Conservation (phyloP, 1,140 invertebrate species). For the Microplitis mediator region DNA sequence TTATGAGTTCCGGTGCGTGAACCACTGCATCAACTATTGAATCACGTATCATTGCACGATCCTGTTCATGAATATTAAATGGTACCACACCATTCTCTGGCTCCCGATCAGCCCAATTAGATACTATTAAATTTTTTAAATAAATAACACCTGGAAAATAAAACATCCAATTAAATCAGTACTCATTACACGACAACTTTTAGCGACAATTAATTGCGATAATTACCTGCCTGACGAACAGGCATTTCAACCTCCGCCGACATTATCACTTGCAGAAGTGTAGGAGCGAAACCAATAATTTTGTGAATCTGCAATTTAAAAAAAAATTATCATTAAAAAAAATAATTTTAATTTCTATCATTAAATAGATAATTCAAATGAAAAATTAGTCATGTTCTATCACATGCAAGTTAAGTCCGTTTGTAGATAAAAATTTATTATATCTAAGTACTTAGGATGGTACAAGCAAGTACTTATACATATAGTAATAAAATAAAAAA, state of each 20-base stretch:
- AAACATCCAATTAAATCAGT: background rate
- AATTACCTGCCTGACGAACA: slow-evolving; percentile 86
- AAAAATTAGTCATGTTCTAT: too few relatives aligned
- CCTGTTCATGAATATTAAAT: slow-evolving; percentile 95
- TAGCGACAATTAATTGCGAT: slow-evolving; percentile 6
- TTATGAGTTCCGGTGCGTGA: slow-evolving; percentile 86
- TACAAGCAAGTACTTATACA: too few relatives aligned
- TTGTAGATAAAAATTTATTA: too few relatives aligned
- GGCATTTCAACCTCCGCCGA: slow-evolving; percentile 86
- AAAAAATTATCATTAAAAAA: too few relatives aligned
- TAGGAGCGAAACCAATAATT: slow-evolving; percentile 94
- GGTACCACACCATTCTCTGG: slow-evolving; percentile 74
- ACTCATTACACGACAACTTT: background rate
- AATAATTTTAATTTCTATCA: background rate
- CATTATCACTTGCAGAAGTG: slow-evolving; percentile 93
- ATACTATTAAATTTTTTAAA: slow-evolving; percentile 92
- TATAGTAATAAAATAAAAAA: too few relatives aligned
- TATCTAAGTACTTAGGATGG: too few relatives aligned
- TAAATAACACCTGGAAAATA: slow-evolving; percentile 81
- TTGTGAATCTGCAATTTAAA: slow-evolving; percentile 79
- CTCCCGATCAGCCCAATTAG: slow-evolving; percentile 89
- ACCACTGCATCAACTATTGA: slow-evolving; percentile 95
- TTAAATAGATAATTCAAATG: background rate
- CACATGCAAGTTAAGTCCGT: too few relatives aligned
- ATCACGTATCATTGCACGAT: slow-evolving; percentile 90